Conservation (phyloP, 23 tunicate genomes). For the Clavelina lepadiformis region DNA sequence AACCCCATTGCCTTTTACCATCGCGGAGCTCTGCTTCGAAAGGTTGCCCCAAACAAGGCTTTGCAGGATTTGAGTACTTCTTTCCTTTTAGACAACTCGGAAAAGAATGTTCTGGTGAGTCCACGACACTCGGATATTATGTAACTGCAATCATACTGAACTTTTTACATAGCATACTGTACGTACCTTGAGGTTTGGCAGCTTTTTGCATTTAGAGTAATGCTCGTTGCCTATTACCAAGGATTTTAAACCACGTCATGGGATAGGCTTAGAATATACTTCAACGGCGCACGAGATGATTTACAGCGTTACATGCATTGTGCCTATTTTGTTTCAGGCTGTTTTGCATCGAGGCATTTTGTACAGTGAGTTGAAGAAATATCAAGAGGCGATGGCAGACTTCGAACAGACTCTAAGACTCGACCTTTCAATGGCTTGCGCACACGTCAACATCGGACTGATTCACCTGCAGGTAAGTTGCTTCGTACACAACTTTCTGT, state of each 20-base stretch:
- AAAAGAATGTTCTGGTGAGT: conserved; percentile 72
- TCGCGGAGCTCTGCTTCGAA: conserved; percentile 72
- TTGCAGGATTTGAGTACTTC: conserved; percentile 81
- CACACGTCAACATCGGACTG: conserved; percentile 80
- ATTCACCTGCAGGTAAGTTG: conserved; percentile 52
- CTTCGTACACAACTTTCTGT: neutral
- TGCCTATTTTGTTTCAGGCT: conserved; percentile 55
- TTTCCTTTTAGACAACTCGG: conserved; percentile 53
- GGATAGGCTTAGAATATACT: no score
- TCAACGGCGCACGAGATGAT: neutral
- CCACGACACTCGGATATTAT: no score
- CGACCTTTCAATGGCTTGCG: conserved; percentile 77
- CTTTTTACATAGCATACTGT: neutral
- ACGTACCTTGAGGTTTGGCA: neutral
- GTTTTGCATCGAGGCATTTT: conserved; percentile 85
- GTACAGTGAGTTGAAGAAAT: conserved; percentile 65
- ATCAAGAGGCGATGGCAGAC: conserved; percentile 78
- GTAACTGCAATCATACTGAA: neutral
- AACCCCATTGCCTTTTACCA: conserved; percentile 63
- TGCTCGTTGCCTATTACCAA: neutral
- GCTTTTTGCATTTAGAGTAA: neutral
- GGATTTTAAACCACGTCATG: neutral
- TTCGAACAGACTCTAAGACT: conserved; percentile 78
- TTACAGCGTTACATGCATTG: neutral
- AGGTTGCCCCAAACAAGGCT: conserved; percentile 75